These are phyloP conservation scores for Magallana angulata DNA, from an alignment of 1,140 invertebrate genomes.

Conservation along the genomic window DNA sequence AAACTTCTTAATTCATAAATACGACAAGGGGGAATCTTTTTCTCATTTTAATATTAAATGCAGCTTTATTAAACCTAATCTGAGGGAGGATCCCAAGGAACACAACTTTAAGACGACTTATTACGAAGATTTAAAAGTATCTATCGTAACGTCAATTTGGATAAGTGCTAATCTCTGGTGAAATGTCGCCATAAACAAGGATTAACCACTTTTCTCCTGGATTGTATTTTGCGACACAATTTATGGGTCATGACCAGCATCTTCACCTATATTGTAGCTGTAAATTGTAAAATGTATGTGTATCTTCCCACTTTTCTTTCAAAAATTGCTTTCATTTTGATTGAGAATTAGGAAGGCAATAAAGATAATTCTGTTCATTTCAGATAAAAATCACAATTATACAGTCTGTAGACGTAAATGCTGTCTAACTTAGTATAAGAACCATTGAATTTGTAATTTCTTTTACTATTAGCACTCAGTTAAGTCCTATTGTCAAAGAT, in stretches of 20 bases:
- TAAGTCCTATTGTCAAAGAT: too few species aligned
- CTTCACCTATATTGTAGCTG: neutral
- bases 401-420: too few species aligned
- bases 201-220: neutral
- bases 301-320: neutral
- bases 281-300: too few species aligned
- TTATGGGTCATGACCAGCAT: neutral
- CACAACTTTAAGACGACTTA: neutral
- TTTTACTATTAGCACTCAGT: too few species aligned
- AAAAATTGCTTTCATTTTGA: neutral
- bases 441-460: too few species aligned
- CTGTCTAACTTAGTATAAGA: too few species aligned
- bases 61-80: neutral
- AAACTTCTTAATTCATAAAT: neutral
- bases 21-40: neutral
- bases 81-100: neutral
- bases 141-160: neutral
- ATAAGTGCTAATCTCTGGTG: constrained; percentile 2
- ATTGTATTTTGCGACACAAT: neutral
- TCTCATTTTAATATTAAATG: constrained; percentile 22
- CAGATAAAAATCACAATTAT: too few species aligned
- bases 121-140: constrained; percentile 19
- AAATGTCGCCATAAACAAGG: constrained; percentile 19
- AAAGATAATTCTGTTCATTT: too few species aligned
- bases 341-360: neutral